Base-by-base conservation (phyloP, 2,113 vertebrate species). In the Camelus bactrianus region DNA sequence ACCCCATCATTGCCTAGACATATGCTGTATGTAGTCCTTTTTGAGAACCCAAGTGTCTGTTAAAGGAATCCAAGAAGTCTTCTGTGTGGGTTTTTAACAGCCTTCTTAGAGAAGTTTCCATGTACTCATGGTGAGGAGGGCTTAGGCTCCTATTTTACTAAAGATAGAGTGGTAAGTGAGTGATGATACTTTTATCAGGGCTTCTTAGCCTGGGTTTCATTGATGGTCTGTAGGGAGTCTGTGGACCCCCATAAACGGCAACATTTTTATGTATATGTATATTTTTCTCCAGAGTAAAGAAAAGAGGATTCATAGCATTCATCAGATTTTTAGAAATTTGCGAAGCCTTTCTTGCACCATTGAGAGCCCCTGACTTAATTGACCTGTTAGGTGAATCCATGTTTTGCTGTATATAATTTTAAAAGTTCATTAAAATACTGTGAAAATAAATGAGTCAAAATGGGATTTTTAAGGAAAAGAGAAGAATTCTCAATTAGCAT, bases 1-100 rank as follows among this genome's bases (percentile, higher is more conserved):
- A 97, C 60, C 26, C 14, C 62, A 82, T 95, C 75, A 95, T 95
- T 93, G 50, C 83, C 62, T 89, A 96, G 93, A 83, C 62, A 95
- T 88, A 81, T 85, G 60, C 56, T 50, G 13, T 72, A 62, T 96
- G 26, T 90, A 79, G 83, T 96, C 64, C 58, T 93, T 93, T 73
- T 73, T 88, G 70, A 97, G 91, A 96, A 91, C 28, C 46, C 30
- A 95, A 76, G 17, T 80, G 56, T 91, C 81, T 95, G 35, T 96
- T 92, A 84, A 92, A 80, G 75, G 38, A 90, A 14, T 70, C 64
- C 35, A 79, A 87, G 5, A 89, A 95, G 52, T 91, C 16, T 89
- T 94, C 42, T 77, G 6, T 81, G 42, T 12, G 15, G 19, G 38
- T 42, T 72, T 97, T 94, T 86, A 56, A 93, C 42, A 93, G 38